Evolutionary conservation across 2,797 vertebrate genomes (phyloP).

Genomic region (Pseudochromis fuscus): DNA sequence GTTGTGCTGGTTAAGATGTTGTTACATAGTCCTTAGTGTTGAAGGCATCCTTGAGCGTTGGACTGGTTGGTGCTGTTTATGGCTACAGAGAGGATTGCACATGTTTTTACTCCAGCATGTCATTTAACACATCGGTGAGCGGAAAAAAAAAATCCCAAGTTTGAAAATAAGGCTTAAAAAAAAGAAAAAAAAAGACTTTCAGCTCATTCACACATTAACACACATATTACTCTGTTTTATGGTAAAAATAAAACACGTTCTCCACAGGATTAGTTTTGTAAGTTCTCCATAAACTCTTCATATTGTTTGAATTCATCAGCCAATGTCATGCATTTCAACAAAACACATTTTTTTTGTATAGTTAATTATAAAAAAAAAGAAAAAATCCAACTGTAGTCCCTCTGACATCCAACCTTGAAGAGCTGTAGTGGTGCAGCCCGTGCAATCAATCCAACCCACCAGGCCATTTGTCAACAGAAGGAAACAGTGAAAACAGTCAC

Average conservation of each 20-base stretch:
- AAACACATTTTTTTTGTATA: constrained; percentile 58
- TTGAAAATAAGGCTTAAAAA: constrained; percentile 64
- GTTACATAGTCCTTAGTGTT: constrained; percentile 74
- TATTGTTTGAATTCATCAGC: constrained; percentile 51
- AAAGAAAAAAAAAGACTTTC: constrained; percentile 3
- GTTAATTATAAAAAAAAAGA: constrained; percentile 60
- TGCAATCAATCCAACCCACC: constrained; percentile 53
- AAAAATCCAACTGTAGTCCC: constrained; percentile 34
- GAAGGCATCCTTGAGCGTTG: constrained; percentile 76
- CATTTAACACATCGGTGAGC: constrained; percentile 50
- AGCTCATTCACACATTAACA: constrained; percentile 58
- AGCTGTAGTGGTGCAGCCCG: constrained; percentile 65
- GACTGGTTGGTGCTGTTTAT: constrained; percentile 65
- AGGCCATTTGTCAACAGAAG: constrained; percentile 48
- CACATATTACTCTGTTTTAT: constrained; percentile 47
- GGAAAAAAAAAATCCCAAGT: constrained; percentile 42
- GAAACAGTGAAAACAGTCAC: constrained; percentile 64
- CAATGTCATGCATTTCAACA: constrained; percentile 61
- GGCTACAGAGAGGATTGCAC: constrained; percentile 69
- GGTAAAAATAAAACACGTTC: constrained; percentile 47
- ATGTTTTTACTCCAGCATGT: constrained; percentile 68
- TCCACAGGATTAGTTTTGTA: constrained; percentile 46
- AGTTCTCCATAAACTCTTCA: constrained; percentile 35
- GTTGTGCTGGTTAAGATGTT: constrained; percentile 68
- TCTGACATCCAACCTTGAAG: constrained; percentile 51